These are phyloP conservation scores for Scaptomyza cyrtandrae DNA, from an alignment of 2,888 invertebrate genomes.

Conservation along the genomic window DNA sequence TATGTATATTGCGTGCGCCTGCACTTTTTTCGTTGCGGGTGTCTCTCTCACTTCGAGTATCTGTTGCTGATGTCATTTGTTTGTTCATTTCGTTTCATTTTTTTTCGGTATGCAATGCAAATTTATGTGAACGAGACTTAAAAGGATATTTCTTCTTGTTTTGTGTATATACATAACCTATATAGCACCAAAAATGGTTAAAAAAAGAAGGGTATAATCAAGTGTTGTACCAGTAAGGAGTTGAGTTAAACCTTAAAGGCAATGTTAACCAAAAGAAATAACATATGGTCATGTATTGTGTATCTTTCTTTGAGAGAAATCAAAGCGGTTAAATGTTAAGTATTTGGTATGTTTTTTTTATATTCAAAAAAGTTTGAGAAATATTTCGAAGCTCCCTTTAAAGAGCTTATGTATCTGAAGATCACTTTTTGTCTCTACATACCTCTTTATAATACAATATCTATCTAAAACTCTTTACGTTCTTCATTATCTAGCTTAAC, in stretches of 20 bases:
- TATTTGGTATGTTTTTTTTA: no score
- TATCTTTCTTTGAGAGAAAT: not conserved
- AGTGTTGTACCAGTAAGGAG: slow-evolving; percentile 15
- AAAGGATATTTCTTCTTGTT: slow-evolving; percentile 66
- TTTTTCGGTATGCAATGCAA: slow-evolving; percentile 60
- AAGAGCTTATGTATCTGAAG: no score
- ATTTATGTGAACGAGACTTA: slow-evolving; percentile 66
- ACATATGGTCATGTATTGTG: slow-evolving; percentile 1
- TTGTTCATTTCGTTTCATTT: slow-evolving; percentile 20
- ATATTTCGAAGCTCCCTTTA: no score
- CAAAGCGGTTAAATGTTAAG: no score
- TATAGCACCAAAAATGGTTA: slow-evolving; percentile 34
- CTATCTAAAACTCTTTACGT: no score
- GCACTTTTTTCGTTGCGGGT: slow-evolving; percentile 54
- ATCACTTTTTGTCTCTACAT: no score
- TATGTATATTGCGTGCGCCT: slow-evolving; percentile 65
- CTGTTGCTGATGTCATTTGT: slow-evolving; percentile 66
- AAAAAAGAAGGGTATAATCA: slow-evolving; percentile 38
- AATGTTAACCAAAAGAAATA: not conserved
- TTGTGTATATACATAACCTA: slow-evolving; percentile 26
- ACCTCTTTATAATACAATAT: no score
- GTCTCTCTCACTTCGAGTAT: slow-evolving; percentile 23
- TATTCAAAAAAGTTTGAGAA: no score
- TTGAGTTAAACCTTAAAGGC: slow-evolving; percentile 6
- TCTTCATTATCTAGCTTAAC: no score